Base-by-base conservation (phyloP, 1,140 invertebrate species). In the Gryon sp. region DNA sequence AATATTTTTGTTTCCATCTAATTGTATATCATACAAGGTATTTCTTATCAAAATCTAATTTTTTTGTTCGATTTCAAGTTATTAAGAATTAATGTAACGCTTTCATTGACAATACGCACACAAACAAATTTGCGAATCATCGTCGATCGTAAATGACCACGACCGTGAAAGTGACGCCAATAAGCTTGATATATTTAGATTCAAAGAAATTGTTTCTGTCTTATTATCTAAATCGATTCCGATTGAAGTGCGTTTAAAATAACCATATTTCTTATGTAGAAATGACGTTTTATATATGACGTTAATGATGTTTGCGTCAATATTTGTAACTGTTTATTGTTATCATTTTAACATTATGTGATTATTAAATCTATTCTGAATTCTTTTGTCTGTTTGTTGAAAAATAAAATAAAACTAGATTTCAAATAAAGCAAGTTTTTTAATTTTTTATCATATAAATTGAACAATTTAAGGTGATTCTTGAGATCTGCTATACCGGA, bases 111-210 rank as follows among this genome's bases (percentile, higher is more conserved):
- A 1, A 2, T 2, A 34, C 32, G 11, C 14, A 11, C 8, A 18
- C 16, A 6, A 19, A 9, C 2, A 3, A 40, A 18, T 40, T 40
- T 19, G n/a, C n/a, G n/a, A n/a, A n/a, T n/a, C n/a, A n/a, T n/a
- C 36, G 26, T n/a, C 2, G n/a, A 32, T n/a, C 28, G 28, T 38
- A 41, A 20, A 2, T 43, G 41, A 9, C 19, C 60, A 43, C 43
- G 57, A 62, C 57, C 57, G 32, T 62, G 57, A 62, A 62, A 48
- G 30, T 48, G 53, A 59, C 53, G 12, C 28, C 11, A 48, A 50
- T 41, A 50, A 40, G 50, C 59, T 50, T 8, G 48, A 22, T 65
- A 65, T 53, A 65, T 53, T 65, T 65, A 52, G 48, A 53, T 1
- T 8, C 12, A n/a, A 53, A 48, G 18, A 41, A 41, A 62, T 24